Conservation (phyloP, 1,140 invertebrate species). For the Pogonognathellus flavescens region DNA sequence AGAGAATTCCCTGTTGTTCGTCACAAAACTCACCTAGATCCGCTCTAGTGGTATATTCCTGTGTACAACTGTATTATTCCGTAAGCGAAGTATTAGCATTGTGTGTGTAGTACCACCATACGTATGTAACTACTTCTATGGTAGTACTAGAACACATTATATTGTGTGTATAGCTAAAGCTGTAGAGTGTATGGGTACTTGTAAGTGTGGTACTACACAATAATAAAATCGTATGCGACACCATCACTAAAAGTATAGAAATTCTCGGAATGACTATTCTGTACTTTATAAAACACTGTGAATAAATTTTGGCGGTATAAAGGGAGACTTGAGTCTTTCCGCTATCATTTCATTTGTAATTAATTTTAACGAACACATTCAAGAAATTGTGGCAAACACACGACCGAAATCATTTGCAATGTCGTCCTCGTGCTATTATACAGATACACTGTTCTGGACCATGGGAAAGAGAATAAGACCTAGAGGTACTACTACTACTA, state of each 20-base stretch:
- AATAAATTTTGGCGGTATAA: slow-evolving; percentile 12
- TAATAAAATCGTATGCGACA: slow-evolving; percentile 20
- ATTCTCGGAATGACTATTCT: background rate
- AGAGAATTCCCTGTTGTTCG: too few relatives aligned
- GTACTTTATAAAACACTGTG: background rate
- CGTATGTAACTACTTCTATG: background rate
- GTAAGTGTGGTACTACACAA: background rate
- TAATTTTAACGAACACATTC: slow-evolving; percentile 37
- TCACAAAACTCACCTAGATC: slow-evolving; percentile 33
- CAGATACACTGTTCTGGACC: background rate
- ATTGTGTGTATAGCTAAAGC: background rate
- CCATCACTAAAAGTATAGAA: background rate
- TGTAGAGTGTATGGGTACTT: background rate
- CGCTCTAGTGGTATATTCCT: background rate
- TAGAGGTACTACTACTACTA: too few relatives aligned
- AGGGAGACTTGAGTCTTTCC: background rate
- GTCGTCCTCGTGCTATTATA: background rate
- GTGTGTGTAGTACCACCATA: background rate
- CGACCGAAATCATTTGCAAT: too few relatives aligned
- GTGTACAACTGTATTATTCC: background rate
- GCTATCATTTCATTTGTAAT: slow-evolving; percentile 46
- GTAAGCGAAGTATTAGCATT: too few relatives aligned
- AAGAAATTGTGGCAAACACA: slow-evolving; percentile 4
- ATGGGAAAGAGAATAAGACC: background rate
- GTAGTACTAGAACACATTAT: background rate